Evolutionary conservation across 2,888 invertebrate species (phyloP).

Genomic region (Tethea ocularis): DNA sequence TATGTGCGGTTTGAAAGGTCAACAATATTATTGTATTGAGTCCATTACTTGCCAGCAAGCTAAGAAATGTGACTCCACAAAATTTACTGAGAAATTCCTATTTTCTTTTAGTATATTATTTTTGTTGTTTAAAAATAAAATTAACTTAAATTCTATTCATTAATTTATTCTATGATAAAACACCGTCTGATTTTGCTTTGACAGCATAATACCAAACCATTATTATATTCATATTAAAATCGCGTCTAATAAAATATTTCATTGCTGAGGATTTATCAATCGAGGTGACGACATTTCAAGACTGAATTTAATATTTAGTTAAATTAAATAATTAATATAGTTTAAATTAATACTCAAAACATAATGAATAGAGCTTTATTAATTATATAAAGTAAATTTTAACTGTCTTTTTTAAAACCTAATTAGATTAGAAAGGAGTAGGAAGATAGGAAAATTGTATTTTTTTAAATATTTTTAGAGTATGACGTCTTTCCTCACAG

Average conservation of each 20-base stretch:
- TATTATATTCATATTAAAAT: background rate
- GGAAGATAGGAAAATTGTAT: too few relatives aligned
- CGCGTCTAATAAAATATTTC: background rate
- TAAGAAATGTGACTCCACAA: background rate
- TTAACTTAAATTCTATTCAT: too few relatives aligned
- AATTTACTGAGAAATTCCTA: background rate
- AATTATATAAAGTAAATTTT: too few relatives aligned
- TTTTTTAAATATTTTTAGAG: too few relatives aligned
- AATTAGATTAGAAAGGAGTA: too few relatives aligned
- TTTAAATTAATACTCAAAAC: too few relatives aligned
- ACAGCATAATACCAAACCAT: background rate
- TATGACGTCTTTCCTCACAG: background rate
- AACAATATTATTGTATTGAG: background rate
- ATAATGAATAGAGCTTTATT: too few relatives aligned
- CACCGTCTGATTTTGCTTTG: background rate
- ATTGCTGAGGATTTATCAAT: background rate
- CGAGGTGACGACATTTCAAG: background rate
- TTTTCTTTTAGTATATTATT: background rate
- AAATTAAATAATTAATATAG: background rate
- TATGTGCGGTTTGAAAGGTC: slow-evolving; percentile 6
- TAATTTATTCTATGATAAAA: too few relatives aligned
- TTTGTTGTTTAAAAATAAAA: too few relatives aligned
- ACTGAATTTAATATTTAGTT: background rate
- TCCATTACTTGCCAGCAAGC: background rate
- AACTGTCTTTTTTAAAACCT: too few relatives aligned